Evolutionary conservation across 2,797 vertebrate genomes (phyloP), one percentile per base, ranked within the genome.

Genomic region (Antrozous pallidus): DNA sequence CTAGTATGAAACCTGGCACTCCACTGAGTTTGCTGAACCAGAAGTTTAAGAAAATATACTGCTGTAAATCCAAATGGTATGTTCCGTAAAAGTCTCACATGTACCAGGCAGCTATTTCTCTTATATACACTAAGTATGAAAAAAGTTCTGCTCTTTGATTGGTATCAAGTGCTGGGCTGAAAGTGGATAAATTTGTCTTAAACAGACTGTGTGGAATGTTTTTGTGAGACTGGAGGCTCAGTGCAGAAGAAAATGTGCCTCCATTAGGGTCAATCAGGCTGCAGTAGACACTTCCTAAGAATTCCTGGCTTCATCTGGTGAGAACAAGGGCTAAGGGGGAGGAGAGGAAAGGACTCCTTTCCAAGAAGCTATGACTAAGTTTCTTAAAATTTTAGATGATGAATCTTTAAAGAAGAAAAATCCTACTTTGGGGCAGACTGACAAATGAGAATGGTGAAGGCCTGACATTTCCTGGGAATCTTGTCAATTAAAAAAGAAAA

Each of bases 321-420:
- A 80, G 47, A 88, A 94, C 8, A 26, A 33, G 51, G 12, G 11
- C n/a, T n/a, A 10, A 20, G 0, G 3, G 51, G 10, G 13, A 5
- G 42, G 42, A 6, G 42, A 42, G 13, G 14, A 0, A 16, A 13
- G 4, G 4, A 45, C 5, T 24, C 24, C 58, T 47, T 82, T 82
- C 61, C 96, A 98, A 97, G 96, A 98, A 97, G 91, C 74, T 96
- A 83, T 98, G 97, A 98, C 85, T 96, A 97, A 97, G 93, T 96
- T 97, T 92, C 81, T 94, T 7, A 80, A 96, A 92, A 93, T 96
- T 96, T 71, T 67, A 94, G 0, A 75, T 94, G 79, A 92, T 96
- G 78, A 96, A 86, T 95, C 95, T 93, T 96, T 97, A 96, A 80
- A 80, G 63, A 95, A 91, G 91, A 90, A 93, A 96, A 94, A 96